Conservation (phyloP, 1,140 invertebrate species). For the Papilio glaucus region DNA sequence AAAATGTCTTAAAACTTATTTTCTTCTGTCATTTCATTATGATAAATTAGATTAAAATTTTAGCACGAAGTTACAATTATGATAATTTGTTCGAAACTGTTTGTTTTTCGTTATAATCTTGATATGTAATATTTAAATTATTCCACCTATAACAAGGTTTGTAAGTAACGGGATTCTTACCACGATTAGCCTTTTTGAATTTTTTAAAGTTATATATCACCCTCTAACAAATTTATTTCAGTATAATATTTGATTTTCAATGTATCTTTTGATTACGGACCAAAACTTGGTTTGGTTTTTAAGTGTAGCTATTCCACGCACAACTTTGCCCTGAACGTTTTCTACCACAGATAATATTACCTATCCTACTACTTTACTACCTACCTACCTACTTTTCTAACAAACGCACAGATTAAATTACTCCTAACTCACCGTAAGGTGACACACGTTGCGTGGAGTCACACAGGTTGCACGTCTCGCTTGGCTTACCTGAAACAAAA, state of each 20-base stretch:
- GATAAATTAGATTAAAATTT: background rate
- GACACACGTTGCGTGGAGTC: slow-evolving; percentile 49
- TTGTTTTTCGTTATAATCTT: background rate
- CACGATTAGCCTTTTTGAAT: too few species aligned
- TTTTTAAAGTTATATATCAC: too few species aligned
- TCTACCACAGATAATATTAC: slow-evolving; percentile 12
- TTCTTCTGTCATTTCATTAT: background rate
- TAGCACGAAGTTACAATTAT: background rate
- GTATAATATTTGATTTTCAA: background rate
- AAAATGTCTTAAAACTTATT: too few species aligned
- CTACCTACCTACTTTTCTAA: background rate
- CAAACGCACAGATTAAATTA: slow-evolving; percentile 11
- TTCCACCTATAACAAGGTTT: too few species aligned
- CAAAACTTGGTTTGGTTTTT: background rate
- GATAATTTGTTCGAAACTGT: background rate
- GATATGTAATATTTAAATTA: background rate
- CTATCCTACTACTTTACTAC: slow-evolving; percentile 7
- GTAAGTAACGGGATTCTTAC: too few species aligned
- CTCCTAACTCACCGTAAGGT: slow-evolving; percentile 58
- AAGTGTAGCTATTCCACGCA: background rate
- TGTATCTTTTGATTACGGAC: background rate
- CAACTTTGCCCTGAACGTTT: background rate
- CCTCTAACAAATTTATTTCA: background rate
- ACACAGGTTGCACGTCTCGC: slow-evolving; percentile 60
- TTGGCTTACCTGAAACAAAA: slow-evolving; percentile 76